Percentiles rank a stretch among this genome's conserved stretches.
Evolutionary conservation across 2,888 invertebrate species (phyloP).

Genomic region (Phengaris alcon): DNA sequence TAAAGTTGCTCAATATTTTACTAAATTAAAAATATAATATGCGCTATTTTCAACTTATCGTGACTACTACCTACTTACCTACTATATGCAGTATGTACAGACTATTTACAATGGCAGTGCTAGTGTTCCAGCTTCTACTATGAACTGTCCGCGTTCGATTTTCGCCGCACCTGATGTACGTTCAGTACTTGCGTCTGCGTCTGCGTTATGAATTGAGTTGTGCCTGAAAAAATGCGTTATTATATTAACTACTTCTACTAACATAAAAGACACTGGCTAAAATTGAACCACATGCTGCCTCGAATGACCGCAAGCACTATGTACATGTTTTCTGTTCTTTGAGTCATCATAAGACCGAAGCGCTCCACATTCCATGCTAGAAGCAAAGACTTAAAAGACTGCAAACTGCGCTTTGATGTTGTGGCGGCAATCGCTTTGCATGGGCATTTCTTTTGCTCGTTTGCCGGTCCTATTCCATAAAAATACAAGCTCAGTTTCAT

Average conservation of each 20-base stretch:
- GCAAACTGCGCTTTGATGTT: too few relatives aligned
- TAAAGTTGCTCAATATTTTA: conserved; percentile 9
- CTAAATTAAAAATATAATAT: conserved; percentile 18
- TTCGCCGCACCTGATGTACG: conserved; percentile 69
- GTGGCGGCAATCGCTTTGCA: too few relatives aligned
- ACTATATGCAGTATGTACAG: conserved; percentile 14
- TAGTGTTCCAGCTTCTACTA: conserved; percentile 52
- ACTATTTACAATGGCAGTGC: conserved; percentile 53
- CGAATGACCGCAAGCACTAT: too few relatives aligned
- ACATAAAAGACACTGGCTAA: background rate
- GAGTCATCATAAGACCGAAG: too few relatives aligned
- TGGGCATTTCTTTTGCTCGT: too few relatives aligned
- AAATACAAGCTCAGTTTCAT: too few relatives aligned
- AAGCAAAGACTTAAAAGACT: too few relatives aligned
- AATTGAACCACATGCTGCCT: background rate
- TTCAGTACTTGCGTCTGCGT: conserved; percentile 65
- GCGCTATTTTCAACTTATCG: conserved; percentile 1
- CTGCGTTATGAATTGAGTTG: conserved; percentile 68
- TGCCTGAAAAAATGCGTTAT: conserved; percentile 51
- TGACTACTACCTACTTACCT: conserved; percentile 8
- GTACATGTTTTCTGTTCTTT: too few relatives aligned
- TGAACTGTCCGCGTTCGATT: conserved; percentile 76
- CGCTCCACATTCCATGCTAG: too few relatives aligned
- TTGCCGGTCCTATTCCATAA: too few relatives aligned
- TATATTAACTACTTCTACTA: conserved; percentile 8